Percentiles rank a stretch among this genome's conserved stretches.
Evolutionary conservation across 2,888 invertebrate species (phyloP).

Genomic region (Aleiodes testaceus): DNA sequence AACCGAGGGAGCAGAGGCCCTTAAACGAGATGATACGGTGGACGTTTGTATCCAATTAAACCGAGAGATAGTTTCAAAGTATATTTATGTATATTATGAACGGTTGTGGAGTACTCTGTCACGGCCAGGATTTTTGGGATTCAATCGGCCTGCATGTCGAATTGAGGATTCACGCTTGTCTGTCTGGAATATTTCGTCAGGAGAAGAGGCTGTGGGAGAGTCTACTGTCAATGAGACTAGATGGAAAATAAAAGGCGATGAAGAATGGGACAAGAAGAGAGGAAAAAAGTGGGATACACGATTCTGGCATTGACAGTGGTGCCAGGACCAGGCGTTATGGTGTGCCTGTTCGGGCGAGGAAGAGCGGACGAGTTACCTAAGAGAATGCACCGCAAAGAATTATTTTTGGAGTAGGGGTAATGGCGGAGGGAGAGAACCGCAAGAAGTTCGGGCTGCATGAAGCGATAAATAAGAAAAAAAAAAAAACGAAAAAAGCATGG

Average conservation of each 20-base stretch:
- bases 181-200: neutral
- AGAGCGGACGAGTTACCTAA: slow-evolving; percentile 38
- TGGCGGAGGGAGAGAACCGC: slow-evolving; percentile 52
- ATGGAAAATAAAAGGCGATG: neutral
- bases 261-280: neutral
- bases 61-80: slow-evolving; percentile 3
- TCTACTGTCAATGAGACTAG: neutral
- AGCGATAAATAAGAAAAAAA: slow-evolving; percentile 60
- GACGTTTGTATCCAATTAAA: slow-evolving; percentile 21
- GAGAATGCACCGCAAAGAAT: slow-evolving; percentile 36
- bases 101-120: neutral
- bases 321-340: slow-evolving; percentile 15
- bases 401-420: slow-evolving; percentile 44
- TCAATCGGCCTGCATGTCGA: slow-evolving; percentile 2
- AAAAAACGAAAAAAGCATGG: slow-evolving; percentile 48
- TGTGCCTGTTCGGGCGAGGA: neutral
- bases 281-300: slow-evolving; percentile 6
- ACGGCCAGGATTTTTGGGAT: neutral
- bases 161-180: neutral
- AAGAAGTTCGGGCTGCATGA: slow-evolving; percentile 56
- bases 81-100: neutral
- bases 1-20: neutral
- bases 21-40: neutral
- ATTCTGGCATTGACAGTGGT: slow-evolving; percentile 12
- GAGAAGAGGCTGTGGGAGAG: no score